Base-by-base conservation (phyloP, 2,113 vertebrate genomes). In the Thamnophis sirtalis region DNA sequence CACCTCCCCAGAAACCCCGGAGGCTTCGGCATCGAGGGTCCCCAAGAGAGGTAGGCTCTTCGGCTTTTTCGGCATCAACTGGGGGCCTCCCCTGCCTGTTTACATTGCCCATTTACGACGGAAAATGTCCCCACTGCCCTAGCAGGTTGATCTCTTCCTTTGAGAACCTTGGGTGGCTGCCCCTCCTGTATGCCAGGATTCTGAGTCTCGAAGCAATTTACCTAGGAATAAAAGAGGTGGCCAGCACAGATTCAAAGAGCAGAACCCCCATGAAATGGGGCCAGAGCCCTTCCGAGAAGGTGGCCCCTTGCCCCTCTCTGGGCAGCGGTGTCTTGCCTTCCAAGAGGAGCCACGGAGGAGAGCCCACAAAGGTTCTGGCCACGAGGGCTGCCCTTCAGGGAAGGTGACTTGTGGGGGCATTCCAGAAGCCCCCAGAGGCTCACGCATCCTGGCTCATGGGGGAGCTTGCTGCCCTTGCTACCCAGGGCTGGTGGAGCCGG, bases 1-100 rank as follows among this genome's bases (percentile, higher is more conserved):
- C 0, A 99, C 99, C 0, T 99, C 99, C 84, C 99, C 99, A 10
- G 99, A 99, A 92, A 99, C 98, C 0, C 98, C 99, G 0, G 98
- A 99, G 88, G 98, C 98, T 13, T 96, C 97, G 49, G 95, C 98
- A 13, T 96, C 98, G 84, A 99, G 98, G 95, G 96, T 99, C 85
- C 98, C 97, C 92, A 99, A 98, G 92, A 97, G 98, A 98, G 99
- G 99, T 99, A 94, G 1, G 68, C 54, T 5, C 17, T 50, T 3
- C 17, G 0, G 0, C 1, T 38, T 15, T 21, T n/a, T n/a, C 51
- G 7, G 28, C 51, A 51, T 87, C 24, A 43, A 43, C 43, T 9
- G 3, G 5, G 24, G 2, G 15, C 33, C 68, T 8, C 6, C n/a
- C 68, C 68, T 38, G n/a, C 73, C 33, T 21, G 2, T 38, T 38